A percentile compares a stretch with the other conserved stretches of the same genome.
These are phyloP conservation scores for Cyprinodon tularosa DNA, from an alignment of 2,113 vertebrate species.

Conservation along the genomic window DNA sequence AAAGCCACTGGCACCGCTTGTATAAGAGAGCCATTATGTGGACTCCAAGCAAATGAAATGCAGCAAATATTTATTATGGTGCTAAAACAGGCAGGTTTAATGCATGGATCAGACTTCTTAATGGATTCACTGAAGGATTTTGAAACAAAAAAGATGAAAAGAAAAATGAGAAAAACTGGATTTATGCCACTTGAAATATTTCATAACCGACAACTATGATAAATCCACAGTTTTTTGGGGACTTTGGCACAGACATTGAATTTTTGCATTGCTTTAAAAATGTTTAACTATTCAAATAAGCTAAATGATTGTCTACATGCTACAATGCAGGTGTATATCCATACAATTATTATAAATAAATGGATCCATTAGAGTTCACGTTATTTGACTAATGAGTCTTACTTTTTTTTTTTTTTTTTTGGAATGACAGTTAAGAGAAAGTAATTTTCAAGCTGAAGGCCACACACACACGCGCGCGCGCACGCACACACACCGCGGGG, in stretches of 20 bases:
- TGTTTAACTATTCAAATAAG: not conserved
- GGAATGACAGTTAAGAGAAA: too few relatives aligned
- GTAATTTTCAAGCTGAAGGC: not conserved
- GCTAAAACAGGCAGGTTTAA: not conserved
- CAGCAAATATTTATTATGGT: slow-evolving; percentile 2
- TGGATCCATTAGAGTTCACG: not conserved
- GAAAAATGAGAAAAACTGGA: not conserved
- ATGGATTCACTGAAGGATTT: slow-evolving; percentile 2
- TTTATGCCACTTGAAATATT: not conserved
- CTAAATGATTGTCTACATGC: not conserved
- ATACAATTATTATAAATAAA: not conserved
- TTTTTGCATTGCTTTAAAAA: not conserved
- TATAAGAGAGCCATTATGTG: slow-evolving; percentile 20
- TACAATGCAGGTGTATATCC: too few relatives aligned
- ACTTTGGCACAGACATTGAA: not conserved
- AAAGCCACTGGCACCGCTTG: slow-evolving; percentile 22
- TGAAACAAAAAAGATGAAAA: not conserved
- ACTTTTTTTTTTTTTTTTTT: not conserved
- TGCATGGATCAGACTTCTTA: slow-evolving; percentile 7
- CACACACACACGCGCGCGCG: not conserved
- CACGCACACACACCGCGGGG: not conserved
- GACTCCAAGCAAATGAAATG: slow-evolving; percentile 18
- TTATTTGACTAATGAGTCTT: not conserved
- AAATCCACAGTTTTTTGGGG: too few relatives aligned
- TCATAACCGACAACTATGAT: not conserved